Evolutionary conservation across 2,113 vertebrate species (phyloP), one percentile per base, ranked within the genome.

Genomic region (Pygoscelis antarcticus): DNA sequence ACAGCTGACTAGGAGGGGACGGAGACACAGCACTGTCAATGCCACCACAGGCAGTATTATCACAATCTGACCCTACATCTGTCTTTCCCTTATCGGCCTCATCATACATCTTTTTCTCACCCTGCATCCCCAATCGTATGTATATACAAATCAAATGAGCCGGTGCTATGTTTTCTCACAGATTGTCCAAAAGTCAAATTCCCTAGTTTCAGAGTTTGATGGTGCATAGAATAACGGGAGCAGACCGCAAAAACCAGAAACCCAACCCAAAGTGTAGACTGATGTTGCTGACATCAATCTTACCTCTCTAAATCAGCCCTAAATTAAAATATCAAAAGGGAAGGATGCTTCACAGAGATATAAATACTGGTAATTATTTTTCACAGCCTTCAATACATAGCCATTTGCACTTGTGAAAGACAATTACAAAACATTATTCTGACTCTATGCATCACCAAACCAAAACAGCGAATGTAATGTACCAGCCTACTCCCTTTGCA

Each of bases 321-420:
- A 32, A 75, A 72, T 85, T 79, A 89, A 87, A 96, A 71, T 52
- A 91, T 26, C 71, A 94, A 79, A 95, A 91, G 16, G 58, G 72
- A 90, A 78, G 30, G 27, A 75, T 60, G 49, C 36, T 72, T 87
- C 21, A 5, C 32, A 60, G 27, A 82, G 18, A 64, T 79, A 80
- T 6, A 93, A 68, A 93, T 57, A 76, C 14, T 54, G 20, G 30
- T 20, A 51, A 82, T 61, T 87, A 34, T 76, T 89, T 78, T 93
- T 85, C 77, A 69, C 17, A 82, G 49, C 13, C 44, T 93, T 95
- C 77, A 89, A 80, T 29, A 72, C 26, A 82, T 13, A 87, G 32
- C 38, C 34, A 89, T 76, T 85, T 93, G 70, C 84, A 93, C 66
- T 87, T 69, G 38, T 87, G 84, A 93, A 93, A 94, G 74, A 91